Conservation (phyloP, 1,140 invertebrate species). For the Scaptomyza graminum region DNA sequence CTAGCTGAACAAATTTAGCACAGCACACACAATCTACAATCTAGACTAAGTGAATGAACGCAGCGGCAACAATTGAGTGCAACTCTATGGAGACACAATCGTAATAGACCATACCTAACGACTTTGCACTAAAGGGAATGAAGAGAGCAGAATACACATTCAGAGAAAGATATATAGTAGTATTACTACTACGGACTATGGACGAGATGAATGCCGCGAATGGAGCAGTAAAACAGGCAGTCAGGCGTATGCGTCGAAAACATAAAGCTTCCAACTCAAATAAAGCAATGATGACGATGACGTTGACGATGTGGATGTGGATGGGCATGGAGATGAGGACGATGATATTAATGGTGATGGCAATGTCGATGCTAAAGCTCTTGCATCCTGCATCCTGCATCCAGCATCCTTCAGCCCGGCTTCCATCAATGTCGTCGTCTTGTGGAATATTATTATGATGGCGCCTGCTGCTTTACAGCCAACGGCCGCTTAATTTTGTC, state of each 20-base stretch:
- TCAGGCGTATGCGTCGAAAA: constrained; percentile 60
- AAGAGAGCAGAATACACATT: constrained; percentile 13
- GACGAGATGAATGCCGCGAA: constrained; percentile 25
- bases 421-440: constrained; percentile 57
- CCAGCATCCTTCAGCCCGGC: constrained; percentile 37
- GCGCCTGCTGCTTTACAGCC: constrained; percentile 74
- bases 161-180: constrained; percentile 7
- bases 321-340: constrained; percentile 1
- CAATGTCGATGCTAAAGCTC: constrained; percentile 16
- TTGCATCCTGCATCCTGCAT: constrained; percentile 23
- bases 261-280: constrained; percentile 62
- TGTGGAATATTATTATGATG: constrained; percentile 80
- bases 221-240: constrained; percentile 52
- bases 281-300: constrained; percentile 50
- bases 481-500: constrained; percentile 75
- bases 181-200: too few relatives aligned
- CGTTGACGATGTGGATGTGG: not conserved
- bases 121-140: constrained; percentile 58
- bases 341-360: constrained; percentile 16
- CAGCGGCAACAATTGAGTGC: constrained; percentile 50
- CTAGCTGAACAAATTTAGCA: constrained; percentile 73
- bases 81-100: constrained; percentile 67
- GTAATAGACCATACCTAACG: constrained; percentile 77
- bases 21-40: constrained; percentile 50
- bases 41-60: constrained; percentile 47